Percentiles rank a stretch among this genome's conserved stretches.
phyloP scores from a whole-genome alignment of 2,888 invertebrate species.

The Carabus problematicus region DNA sequence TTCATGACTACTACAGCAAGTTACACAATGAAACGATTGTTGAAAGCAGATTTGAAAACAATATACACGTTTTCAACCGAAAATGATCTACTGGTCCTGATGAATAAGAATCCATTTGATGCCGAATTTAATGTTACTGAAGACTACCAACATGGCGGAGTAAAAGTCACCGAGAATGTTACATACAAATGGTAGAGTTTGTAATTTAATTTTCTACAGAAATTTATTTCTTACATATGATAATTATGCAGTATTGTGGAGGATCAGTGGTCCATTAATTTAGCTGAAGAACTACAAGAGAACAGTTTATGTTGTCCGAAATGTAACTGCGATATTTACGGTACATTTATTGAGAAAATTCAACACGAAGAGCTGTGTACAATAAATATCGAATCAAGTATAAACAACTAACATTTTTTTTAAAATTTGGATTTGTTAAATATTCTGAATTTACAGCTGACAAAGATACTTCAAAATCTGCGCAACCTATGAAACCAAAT shows the following conservation, averaged over 20 bases:
- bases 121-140: constrained; percentile 66
- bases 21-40: constrained; percentile 81
- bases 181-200: constrained; percentile 76
- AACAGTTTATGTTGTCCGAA: constrained; percentile 75
- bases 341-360: constrained; percentile 74
- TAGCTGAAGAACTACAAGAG: constrained; percentile 66
- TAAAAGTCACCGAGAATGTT: constrained; percentile 80
- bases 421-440: constrained; percentile 4
- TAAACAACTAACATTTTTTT: constrained; percentile 8
- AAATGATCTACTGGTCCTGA: constrained; percentile 57
- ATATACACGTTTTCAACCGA: constrained; percentile 63
- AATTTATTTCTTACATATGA: constrained; percentile 36
- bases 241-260: constrained; percentile 67
- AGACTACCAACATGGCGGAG: constrained; percentile 81
- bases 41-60: constrained; percentile 84
- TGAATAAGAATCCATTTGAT: constrained; percentile 71
- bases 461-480: constrained; percentile 51
- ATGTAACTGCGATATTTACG: constrained; percentile 51
- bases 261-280: constrained; percentile 71
- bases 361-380: constrained; percentile 72
- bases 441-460: constrained; percentile 50
- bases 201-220: constrained; percentile 29
- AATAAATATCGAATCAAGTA: constrained; percentile 23
- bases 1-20: constrained; percentile 77
- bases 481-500: constrained; percentile 62